Base-by-base conservation (phyloP, 2,797 vertebrate genomes). In the Anguilla anguilla region DNA sequence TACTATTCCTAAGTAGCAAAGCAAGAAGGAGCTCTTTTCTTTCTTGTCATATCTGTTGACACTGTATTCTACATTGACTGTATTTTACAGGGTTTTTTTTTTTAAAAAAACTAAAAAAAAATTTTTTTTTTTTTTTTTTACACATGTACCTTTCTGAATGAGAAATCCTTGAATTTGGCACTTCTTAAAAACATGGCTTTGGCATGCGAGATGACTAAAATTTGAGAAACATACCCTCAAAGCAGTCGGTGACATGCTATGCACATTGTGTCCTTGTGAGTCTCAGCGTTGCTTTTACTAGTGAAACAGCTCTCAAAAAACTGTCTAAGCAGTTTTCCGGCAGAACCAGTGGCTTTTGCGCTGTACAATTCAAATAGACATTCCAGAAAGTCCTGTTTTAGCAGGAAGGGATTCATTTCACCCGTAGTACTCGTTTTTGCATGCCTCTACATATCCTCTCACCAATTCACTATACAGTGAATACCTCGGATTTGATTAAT, bases 311-410 rank as follows among this genome's bases (percentile, higher is more conserved):
- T n/a, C 9, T 69, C 64, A 69, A 72, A 72, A 25, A 67, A 28
- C 22, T 72, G n/a, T 31, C 67, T 28, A 31, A 2, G 67, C n/a
- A 28, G 9, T 31, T 35, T 31, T 72, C 7, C 11, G 0, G n/a
- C n/a, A 25, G 64, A 25, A 69, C 64, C n/a, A n/a, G 7, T 72
- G 67, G n/a, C 67, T 10, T 31, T 72, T 72, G n/a, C 9, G 1
- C 28, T 28, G 31, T 31, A 35, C 28, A 72, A 72, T n/a, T 64
- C 25, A n/a, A 22, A 6, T 64, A 31, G 67, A 2, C 11, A 72
- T 72, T 72, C 67, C 67, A 31, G 28, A 72, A 72, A 72, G 28
- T 72, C 28, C 67, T 72, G 67, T 13, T 72, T 72, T 72, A 72
- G 22, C 64, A 25, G 15, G 7, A 13, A 35, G 28, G 67, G 10